Percentiles rank a stretch among this genome's conserved stretches.
Evolutionary conservation across 2,113 vertebrate genomes (phyloP).

Genomic region (Oplegnathus fasciatus): DNA sequence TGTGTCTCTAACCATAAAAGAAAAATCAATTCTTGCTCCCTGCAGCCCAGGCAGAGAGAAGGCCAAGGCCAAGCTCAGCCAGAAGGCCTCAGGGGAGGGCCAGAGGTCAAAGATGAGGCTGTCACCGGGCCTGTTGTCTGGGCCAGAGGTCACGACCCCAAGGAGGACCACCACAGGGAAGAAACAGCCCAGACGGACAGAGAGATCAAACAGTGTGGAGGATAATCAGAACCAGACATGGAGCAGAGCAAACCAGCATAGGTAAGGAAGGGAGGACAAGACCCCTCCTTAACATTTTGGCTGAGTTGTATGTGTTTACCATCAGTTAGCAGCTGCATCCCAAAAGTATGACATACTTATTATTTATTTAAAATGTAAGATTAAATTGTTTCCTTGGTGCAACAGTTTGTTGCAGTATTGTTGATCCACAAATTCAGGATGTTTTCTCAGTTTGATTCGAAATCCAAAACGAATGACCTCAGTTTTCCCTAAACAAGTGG

Average conservation of each 20-base stretch:
- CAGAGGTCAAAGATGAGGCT: constrained; percentile 92
- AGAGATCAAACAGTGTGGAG: constrained; percentile 89
- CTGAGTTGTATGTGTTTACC: background rate
- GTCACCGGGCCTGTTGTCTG: constrained; percentile 86
- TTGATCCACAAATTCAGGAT: background rate
- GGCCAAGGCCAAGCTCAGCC: constrained; percentile 89
- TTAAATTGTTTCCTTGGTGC: background rate
- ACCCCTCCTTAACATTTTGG: no score
- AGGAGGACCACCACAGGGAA: constrained; percentile 90
- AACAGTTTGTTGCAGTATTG: background rate
- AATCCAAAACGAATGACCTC: background rate
- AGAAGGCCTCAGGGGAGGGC: constrained; percentile 89
- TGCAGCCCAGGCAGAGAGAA: constrained; percentile 91
- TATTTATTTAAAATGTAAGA: background rate
- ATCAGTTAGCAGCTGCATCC: background rate
- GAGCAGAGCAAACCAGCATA: constrained; percentile 74
- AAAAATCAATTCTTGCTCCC: constrained; percentile 35
- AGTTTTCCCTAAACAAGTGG: background rate
- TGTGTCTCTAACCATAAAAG: background rate
- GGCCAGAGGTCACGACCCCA: constrained; percentile 84
- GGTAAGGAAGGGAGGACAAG: constrained; percentile 45
- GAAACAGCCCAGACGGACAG: constrained; percentile 92
- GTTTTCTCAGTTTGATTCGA: background rate
- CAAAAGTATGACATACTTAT: background rate
- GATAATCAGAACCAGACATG: constrained; percentile 80